phyloP scores from a whole-genome alignment of 2,113 vertebrate species.

The Cyprinus carpio region DNA sequence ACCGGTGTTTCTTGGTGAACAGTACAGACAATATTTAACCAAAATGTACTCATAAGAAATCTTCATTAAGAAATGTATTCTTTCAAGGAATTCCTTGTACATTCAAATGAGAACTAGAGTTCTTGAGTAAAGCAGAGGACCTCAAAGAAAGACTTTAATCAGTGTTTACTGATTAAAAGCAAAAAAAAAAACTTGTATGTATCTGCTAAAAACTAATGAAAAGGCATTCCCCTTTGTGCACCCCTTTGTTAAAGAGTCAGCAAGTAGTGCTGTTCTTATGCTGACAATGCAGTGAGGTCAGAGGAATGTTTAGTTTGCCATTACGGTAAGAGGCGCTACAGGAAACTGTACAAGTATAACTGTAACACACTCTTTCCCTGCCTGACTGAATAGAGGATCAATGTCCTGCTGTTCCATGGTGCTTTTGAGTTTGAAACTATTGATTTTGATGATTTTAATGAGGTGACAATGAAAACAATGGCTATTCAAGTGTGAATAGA shows the following conservation, averaged over 20 bases:
- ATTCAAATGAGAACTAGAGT: background rate
- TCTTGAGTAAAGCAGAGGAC: background rate
- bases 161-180: background rate
- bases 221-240: background rate
- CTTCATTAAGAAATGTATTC: background rate
- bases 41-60: background rate
- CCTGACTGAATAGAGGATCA: background rate
- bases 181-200: background rate
- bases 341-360: slow-evolving; percentile 21
- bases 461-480: too few relatives aligned
- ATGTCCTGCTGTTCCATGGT: too few relatives aligned
- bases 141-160: background rate
- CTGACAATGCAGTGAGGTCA: slow-evolving; percentile 16
- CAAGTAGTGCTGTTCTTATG: slow-evolving; percentile 6
- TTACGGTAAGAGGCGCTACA: slow-evolving; percentile 15
- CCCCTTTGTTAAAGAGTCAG: background rate
- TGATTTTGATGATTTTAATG: too few relatives aligned
- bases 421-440: too few relatives aligned
- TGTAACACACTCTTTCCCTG: slow-evolving; percentile 23
- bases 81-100: background rate
- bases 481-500: too few relatives aligned
- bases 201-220: background rate
- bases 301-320: slow-evolving; percentile 24
- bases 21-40: background rate
- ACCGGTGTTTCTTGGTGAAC: background rate